phyloP scores from a whole-genome alignment of 2,888 invertebrate genomes.

The Andrena praecox region DNA sequence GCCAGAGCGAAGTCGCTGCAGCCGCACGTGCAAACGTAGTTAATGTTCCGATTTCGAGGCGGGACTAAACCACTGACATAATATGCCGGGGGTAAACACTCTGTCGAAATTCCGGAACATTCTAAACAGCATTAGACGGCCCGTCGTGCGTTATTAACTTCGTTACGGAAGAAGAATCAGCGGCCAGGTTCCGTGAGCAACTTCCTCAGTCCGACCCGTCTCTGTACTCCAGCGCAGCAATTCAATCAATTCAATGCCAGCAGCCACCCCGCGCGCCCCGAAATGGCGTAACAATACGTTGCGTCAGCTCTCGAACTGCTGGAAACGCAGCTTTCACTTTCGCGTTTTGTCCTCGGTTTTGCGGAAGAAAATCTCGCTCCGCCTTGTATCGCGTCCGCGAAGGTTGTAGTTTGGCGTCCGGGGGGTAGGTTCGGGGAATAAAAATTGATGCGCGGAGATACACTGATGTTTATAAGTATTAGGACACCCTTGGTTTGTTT shows the following conservation, averaged over 20 bases:
- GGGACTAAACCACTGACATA: conserved; percentile 63
- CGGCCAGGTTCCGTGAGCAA: neutral
- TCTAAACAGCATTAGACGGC: conserved; percentile 40
- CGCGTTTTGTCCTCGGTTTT: neutral
- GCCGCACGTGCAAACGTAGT: conserved; percentile 66
- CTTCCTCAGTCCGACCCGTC: neutral
- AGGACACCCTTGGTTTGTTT: no score
- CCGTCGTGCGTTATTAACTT: conserved; percentile 40
- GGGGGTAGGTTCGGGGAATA: no score
- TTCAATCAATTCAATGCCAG: conserved; percentile 8
- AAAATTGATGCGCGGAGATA: no score
- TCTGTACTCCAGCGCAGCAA: neutral
- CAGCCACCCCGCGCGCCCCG: neutral
- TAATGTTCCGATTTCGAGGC: conserved; percentile 66
- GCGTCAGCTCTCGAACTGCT: neutral
- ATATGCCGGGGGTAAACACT: conserved; percentile 65
- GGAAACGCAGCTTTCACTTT: neutral
- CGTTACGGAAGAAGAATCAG: conserved; percentile 40
- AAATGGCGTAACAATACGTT: neutral
- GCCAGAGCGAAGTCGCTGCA: conserved; percentile 59
- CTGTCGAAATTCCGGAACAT: conserved; percentile 54
- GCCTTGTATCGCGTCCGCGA: neutral
- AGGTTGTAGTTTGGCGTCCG: neutral
- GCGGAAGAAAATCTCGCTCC: neutral
- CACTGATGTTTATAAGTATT: no score